These are phyloP conservation scores for Ophioderma brevispina DNA, from an alignment of 35 echinoderm and acorn worm genomes.

Conservation along the genomic window DNA sequence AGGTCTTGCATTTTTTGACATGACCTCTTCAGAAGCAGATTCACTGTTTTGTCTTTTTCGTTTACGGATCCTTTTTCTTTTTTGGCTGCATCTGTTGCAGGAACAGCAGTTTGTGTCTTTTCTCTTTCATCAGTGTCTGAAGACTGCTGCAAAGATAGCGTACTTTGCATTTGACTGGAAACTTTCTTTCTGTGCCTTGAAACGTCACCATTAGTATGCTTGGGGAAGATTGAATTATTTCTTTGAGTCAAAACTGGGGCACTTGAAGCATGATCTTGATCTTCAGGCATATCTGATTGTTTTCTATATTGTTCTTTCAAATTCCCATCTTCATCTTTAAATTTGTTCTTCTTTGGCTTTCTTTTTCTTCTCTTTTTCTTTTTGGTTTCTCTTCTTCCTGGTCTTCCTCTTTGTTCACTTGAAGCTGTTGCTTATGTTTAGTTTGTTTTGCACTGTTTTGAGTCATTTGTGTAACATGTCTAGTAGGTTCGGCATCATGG, in stretches of 20 bases:
- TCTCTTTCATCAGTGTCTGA: not conserved
- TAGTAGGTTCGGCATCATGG: not conserved
- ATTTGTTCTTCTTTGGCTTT: slow-evolving; percentile 81
- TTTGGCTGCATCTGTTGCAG: not conserved
- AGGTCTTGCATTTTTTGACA: not conserved
- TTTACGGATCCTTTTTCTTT: not conserved
- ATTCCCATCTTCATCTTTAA: slow-evolving; percentile 34
- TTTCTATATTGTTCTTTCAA: not conserved
- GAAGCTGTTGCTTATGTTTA: not conserved
- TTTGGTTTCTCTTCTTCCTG: not conserved
- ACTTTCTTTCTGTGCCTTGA: slow-evolving; percentile 4
- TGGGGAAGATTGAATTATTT: not conserved
- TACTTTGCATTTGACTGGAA: not conserved
- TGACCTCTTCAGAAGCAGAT: not conserved
- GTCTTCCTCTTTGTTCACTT: not conserved
- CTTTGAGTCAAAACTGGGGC: not conserved
- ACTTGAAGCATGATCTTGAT: not conserved
- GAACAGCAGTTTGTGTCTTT: not conserved
- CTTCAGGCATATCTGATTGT: not conserved
- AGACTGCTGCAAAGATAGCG: too few species aligned
- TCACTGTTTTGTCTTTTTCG: not conserved
- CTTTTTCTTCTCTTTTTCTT: slow-evolving; percentile 59
- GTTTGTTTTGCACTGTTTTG: not conserved
- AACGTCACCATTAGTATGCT: not conserved
- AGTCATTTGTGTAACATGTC: not conserved